These are phyloP conservation scores for Kuschelorhynchus macadamiae DNA, from an alignment of 2,888 invertebrate species.

Conservation along the genomic window DNA sequence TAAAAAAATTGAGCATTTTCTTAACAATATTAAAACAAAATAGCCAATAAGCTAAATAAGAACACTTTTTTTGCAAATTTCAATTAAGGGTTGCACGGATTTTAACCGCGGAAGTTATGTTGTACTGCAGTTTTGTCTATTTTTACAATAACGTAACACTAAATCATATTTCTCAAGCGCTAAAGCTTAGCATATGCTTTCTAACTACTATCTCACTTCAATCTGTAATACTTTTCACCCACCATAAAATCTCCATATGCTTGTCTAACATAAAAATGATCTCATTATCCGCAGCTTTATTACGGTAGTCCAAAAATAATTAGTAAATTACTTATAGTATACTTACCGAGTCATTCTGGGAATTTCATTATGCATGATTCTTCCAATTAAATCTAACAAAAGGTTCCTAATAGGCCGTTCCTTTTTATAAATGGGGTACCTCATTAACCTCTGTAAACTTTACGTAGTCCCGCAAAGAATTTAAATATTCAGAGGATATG, in stretches of 20 bases:
- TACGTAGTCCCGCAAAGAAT: background rate
- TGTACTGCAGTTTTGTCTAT: too few species aligned
- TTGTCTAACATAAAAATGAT: background rate
- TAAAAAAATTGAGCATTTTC: too few species aligned
- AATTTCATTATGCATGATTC: background rate
- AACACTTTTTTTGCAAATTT: too few species aligned
- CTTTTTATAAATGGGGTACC: conserved; percentile 20
- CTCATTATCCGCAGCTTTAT: background rate
- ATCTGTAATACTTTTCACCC: too few species aligned
- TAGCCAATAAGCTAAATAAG: too few species aligned
- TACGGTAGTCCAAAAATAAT: background rate
- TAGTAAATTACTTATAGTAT: conserved; percentile 1
- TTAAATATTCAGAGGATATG: conserved; percentile 6
- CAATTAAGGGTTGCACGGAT: too few species aligned
- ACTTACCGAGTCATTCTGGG: background rate
- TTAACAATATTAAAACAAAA: too few species aligned
- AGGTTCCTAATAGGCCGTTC: conserved; percentile 11
- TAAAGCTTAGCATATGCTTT: too few species aligned
- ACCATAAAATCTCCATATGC: background rate
- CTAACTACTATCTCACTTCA: too few species aligned
- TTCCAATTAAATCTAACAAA: conserved; percentile 20
- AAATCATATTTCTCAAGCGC: too few species aligned
- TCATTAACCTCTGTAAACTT: conserved; percentile 20
- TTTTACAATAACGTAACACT: too few species aligned
- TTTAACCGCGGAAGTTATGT: too few species aligned